Conservation (phyloP, 2,888 invertebrate genomes). For the Melitaea athalia region DNA sequence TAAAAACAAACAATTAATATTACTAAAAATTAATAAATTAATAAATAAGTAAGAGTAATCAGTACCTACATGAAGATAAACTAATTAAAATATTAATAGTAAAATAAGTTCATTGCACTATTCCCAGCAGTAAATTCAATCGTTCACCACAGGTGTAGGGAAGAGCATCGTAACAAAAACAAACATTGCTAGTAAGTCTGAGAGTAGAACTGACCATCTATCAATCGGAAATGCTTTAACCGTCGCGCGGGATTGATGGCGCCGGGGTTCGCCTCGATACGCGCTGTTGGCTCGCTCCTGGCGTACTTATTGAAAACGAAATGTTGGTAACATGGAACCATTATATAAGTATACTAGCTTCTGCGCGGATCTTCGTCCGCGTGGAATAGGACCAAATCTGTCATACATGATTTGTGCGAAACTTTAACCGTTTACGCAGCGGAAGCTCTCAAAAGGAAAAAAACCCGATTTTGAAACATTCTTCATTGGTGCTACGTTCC, state of each 20-base stretch:
- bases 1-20: too few species aligned
- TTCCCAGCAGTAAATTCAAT: conserved; percentile 16
- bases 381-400: too few species aligned
- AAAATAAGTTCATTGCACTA: neutral
- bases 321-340: neutral
- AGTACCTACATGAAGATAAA: too few species aligned
- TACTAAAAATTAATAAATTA: too few species aligned
- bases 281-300: neutral
- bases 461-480: too few species aligned
- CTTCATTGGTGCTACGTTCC: too few species aligned
- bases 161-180: conserved; percentile 20
- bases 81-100: neutral
- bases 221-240: conserved; percentile 35
- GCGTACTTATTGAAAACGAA: conserved; percentile 1
- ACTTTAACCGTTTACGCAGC: too few species aligned
- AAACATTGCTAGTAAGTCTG: conserved; percentile 17
- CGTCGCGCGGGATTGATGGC: conserved; percentile 22
- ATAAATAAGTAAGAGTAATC: too few species aligned
- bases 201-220: conserved; percentile 24
- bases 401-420: too few species aligned
- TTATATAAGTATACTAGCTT: too few species aligned
- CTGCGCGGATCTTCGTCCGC: too few species aligned
- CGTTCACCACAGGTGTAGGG: conserved; percentile 22
- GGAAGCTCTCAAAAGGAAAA: too few species aligned
- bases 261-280: conserved; percentile 1